Percentiles rank a stretch among this genome's conserved stretches.
These are phyloP conservation scores for Plestiodon gilberti DNA, from an alignment of 2,113 vertebrate species.

Conservation along the genomic window DNA sequence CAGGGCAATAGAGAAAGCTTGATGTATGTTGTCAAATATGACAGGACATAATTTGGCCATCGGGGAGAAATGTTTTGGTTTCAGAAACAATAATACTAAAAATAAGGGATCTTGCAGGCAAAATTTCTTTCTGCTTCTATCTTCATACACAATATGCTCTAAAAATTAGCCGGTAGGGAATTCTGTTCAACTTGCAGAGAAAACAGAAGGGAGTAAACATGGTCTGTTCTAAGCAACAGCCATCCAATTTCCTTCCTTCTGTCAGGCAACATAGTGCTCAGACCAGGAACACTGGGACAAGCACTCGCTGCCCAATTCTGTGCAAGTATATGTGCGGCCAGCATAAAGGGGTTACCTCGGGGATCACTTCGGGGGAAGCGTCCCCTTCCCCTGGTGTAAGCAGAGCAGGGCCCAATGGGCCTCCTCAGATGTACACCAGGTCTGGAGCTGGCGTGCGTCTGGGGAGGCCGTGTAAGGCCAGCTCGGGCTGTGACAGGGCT, in stretches of 20 bases:
- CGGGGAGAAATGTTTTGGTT: constrained; percentile 14
- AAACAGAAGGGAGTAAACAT: background rate
- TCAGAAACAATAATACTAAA: constrained; percentile 9
- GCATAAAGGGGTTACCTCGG: too few species aligned
- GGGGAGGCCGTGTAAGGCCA: too few species aligned
- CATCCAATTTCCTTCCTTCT: background rate
- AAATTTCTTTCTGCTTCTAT: background rate
- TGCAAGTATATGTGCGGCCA: too few species aligned
- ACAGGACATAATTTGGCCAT: background rate
- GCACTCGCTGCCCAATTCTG: too few species aligned
- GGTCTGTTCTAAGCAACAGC: background rate
- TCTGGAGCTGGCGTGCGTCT: too few species aligned
- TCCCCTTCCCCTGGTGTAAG: too few species aligned
- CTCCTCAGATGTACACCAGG: too few species aligned
- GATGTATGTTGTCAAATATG: constrained; percentile 7
- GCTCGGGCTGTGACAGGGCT: too few species aligned
- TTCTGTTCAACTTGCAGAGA: background rate
- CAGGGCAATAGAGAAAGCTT: constrained; percentile 7
- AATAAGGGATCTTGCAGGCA: constrained; percentile 13
- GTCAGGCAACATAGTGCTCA: background rate
- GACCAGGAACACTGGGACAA: background rate
- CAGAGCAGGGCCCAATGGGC: too few species aligned
- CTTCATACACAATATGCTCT: background rate
- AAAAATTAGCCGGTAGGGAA: background rate
- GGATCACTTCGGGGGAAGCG: too few species aligned